phyloP scores from a whole-genome alignment of 2,113 vertebrate species.

The Piaya cayana region DNA sequence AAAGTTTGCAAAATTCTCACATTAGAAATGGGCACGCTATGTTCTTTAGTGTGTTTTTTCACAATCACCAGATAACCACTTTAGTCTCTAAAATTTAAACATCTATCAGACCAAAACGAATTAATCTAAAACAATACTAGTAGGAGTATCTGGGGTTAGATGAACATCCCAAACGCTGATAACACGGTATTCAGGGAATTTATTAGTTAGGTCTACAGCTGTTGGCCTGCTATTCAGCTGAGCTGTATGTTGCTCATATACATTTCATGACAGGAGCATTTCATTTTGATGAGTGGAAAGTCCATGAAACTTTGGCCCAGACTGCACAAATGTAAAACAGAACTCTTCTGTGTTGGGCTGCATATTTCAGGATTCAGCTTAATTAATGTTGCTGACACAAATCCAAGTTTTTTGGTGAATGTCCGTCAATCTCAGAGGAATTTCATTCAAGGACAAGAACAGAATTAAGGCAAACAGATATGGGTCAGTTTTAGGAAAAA shows the following conservation, averaged over 20 bases:
- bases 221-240: conserved; percentile 42
- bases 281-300: conserved; percentile 47
- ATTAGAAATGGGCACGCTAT: neutral
- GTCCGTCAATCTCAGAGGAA: neutral
- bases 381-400: conserved; percentile 56
- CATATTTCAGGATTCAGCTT: conserved; percentile 47
- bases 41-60: neutral
- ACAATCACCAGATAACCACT: neutral
- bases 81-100: neutral
- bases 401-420: conserved; percentile 41
- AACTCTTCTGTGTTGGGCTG: conserved; percentile 37
- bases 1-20: neutral
- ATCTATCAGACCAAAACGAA: neutral
- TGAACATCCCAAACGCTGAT: conserved; percentile 20
- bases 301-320: conserved; percentile 30
- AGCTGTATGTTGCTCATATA: conserved; percentile 24
- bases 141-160: neutral
- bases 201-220: conserved; percentile 63
- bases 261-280: conserved; percentile 56
- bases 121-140: neutral
- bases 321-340: conserved; percentile 41
- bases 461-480: conserved; percentile 1
- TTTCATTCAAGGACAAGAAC: conserved; percentile 9
- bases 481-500: neutral
- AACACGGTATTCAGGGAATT: conserved; percentile 55